A percentile compares a stretch with the other conserved stretches of the same genome.
phyloP scores from a whole-genome alignment of 2,888 invertebrate species.

The Aphidius colemani region DNA sequence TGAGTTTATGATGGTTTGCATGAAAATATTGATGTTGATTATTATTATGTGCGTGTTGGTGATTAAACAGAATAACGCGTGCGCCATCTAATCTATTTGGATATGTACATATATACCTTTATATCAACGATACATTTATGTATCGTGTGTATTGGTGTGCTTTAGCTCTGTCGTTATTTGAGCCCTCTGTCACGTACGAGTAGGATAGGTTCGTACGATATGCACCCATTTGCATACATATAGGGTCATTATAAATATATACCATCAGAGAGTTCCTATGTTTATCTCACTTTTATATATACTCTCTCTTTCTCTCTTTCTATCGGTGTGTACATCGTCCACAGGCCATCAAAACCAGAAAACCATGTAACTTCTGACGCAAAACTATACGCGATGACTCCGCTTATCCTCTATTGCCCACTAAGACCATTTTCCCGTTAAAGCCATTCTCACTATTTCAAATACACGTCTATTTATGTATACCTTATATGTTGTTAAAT shows the following conservation, averaged over 20 bases:
- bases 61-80: no score
- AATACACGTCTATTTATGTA: background rate
- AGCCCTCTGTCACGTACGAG: constrained; percentile 54
- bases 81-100: no score
- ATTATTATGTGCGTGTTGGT: no score
- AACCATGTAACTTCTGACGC: constrained; percentile 25
- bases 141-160: constrained; percentile 11
- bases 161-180: constrained; percentile 28
- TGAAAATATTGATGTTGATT: background rate
- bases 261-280: constrained; percentile 35
- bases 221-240: constrained; percentile 61
- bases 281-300: constrained; percentile 10
- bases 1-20: background rate
- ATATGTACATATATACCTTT: no score
- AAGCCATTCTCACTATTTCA: constrained; percentile 11
- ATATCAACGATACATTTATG: background rate
- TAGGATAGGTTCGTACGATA: constrained; percentile 57
- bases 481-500: no score
- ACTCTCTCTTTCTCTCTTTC: background rate
- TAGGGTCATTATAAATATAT: constrained; percentile 60
- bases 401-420: constrained; percentile 55
- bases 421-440: constrained; percentile 1
- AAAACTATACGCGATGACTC: constrained; percentile 52
- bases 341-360: constrained; percentile 47
- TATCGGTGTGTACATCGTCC: constrained; percentile 47